Evolutionary conservation across 2,113 vertebrate genomes (phyloP).

Genomic region (Hippopotamus amphibius): DNA sequence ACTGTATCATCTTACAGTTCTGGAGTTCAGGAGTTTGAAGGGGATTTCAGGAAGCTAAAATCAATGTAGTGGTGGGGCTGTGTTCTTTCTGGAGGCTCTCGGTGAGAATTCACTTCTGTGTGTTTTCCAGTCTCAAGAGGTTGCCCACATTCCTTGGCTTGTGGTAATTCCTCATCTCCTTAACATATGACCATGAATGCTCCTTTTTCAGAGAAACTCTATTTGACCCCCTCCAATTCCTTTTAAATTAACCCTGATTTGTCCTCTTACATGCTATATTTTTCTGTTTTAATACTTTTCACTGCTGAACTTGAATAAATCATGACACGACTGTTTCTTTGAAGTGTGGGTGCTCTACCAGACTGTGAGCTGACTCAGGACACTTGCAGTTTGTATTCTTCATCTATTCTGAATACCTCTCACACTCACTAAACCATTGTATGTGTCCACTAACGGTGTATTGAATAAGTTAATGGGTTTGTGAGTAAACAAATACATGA

Average conservation of each 20-base stretch:
- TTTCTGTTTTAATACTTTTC: background rate
- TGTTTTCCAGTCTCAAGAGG: background rate
- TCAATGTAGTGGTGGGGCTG: accelerated
- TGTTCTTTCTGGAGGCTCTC: background rate
- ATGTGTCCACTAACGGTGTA: background rate
- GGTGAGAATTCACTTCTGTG: accelerated
- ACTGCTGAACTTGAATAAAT: background rate
- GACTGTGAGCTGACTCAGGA: background rate
- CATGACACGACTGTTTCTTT: background rate
- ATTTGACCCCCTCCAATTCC: background rate
- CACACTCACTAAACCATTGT: background rate
- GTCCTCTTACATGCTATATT: background rate
- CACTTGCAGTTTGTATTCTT: accelerated
- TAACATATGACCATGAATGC: background rate
- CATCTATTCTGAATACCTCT: background rate
- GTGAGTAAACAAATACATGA: background rate
- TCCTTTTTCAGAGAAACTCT: background rate
- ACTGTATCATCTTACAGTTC: accelerated
- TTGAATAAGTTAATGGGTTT: background rate
- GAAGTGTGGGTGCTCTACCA: no score
- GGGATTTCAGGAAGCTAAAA: background rate
- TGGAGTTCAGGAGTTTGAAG: background rate
- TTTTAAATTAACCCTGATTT: background rate
- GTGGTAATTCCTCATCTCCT: background rate
- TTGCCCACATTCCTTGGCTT: no score